A percentile compares a stretch with the other conserved stretches of the same genome.
phyloP scores from a whole-genome alignment of 2,113 vertebrate species.

The Pseudolaguvia tuberculata region DNA sequence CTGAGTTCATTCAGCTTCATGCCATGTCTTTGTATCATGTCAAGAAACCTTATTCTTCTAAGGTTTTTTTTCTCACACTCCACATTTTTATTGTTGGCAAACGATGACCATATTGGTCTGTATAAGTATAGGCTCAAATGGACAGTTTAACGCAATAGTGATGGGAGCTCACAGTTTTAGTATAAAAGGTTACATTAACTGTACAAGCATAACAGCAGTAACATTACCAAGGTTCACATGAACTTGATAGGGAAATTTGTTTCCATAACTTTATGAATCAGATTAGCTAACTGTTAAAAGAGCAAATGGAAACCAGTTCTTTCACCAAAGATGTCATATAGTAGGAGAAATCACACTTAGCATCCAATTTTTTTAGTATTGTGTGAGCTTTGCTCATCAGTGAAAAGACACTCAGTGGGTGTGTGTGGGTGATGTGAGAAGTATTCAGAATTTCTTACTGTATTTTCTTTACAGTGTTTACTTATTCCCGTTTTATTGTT shows the following conservation, averaged over 20 bases:
- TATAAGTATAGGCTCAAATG: slow-evolving; percentile 43
- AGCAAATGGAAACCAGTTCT: slow-evolving; percentile 31
- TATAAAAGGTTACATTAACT: slow-evolving; percentile 48
- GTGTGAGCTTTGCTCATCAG: slow-evolving; percentile 24
- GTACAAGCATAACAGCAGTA: too few species aligned
- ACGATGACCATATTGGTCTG: slow-evolving; percentile 20
- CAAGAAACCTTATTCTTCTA: background rate
- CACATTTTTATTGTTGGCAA: background rate
- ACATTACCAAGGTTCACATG: too few species aligned
- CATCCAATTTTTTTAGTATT: slow-evolving; percentile 24
- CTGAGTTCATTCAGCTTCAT: background rate
- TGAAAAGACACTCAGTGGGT: slow-evolving; percentile 21
- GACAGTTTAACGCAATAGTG: slow-evolving; percentile 35
- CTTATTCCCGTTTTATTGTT: background rate
- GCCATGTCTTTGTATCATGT: background rate
- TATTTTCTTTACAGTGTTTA: slow-evolving; percentile 6
- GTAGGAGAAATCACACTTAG: slow-evolving; percentile 34
- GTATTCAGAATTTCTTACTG: slow-evolving; percentile 19
- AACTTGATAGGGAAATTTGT: slow-evolving; percentile 1
- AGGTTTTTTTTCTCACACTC: too few species aligned
- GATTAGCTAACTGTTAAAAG: slow-evolving; percentile 18
- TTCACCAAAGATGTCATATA: slow-evolving; percentile 6
- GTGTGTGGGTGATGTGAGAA: slow-evolving; percentile 29
- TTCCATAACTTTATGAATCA: slow-evolving; percentile 10
- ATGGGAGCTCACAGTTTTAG: slow-evolving; percentile 49